Evolutionary conservation across 2,113 vertebrate species (phyloP), one percentile per base, ranked within the genome.

Genomic region (Zonotrichia leucophrys): DNA sequence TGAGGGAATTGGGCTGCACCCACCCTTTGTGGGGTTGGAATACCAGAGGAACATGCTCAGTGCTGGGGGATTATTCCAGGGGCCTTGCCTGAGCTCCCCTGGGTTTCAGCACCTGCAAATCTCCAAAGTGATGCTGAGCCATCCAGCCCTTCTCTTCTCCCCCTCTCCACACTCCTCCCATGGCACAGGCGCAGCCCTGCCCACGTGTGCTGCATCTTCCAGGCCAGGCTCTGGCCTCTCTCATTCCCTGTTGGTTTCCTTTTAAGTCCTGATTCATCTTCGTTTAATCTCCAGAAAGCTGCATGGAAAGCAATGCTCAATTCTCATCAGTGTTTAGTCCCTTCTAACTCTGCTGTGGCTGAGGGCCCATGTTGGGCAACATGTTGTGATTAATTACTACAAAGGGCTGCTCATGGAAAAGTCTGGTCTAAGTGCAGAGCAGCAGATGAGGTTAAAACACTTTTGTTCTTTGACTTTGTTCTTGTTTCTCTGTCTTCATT

Each of bases 401-500:
- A 73, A 67, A 95, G 75, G 5, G 31, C 39, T 82, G 66, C 42
- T 20, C 5, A 3, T 44, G 55, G 89, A 69, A 74, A 79, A 85
- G 44, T 17, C 42, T 72, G 31, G 50, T 49, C 88, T 52, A 56
- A 77, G 44, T 15, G 39, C 42, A 83, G 41, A 63, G 24, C 53
- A 87, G 83, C 53, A 92, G 76, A 87, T 42, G 94, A 91, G 58
- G 87, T 84, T 90, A 84, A 88, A 94, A 77, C 58, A 27, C 55
- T 83, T 94, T 63, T 94, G n/a, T 94, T 88, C 80, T 79, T 89
- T 83, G 63, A 73, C 87, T 89, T 87, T 93, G 59, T 92, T 95
- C 75, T 79, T 87, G 37, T 92, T 96, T 94, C 83, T 86, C 49
- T 53, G 55, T 94, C 90, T 96, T 95, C 42, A 73, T 94, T 90